Evolutionary conservation across 2,797 vertebrate species (phyloP).

Genomic region (Phrynocephalus guinanensis): DNA sequence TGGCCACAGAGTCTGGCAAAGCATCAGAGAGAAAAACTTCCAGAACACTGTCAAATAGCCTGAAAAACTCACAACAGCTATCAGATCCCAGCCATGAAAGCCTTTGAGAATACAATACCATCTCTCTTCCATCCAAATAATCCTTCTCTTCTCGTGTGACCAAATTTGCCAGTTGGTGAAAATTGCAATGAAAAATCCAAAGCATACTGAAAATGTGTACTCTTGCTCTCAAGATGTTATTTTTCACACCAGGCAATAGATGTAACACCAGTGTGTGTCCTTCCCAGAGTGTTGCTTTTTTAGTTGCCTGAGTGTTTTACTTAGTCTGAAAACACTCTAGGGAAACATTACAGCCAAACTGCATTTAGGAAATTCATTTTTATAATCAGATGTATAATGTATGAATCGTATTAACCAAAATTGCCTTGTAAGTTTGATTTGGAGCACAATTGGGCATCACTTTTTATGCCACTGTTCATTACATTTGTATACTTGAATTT

Average conservation of each 20-base stretch:
- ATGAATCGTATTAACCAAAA: slow-evolving; percentile 24
- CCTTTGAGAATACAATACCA: not conserved
- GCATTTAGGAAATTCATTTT: slow-evolving; percentile 24
- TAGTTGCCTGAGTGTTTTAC: not conserved
- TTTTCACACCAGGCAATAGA: slow-evolving; percentile 10
- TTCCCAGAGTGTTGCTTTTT: slow-evolving; percentile 22
- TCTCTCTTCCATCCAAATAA: not conserved
- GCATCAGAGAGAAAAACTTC: too few relatives aligned
- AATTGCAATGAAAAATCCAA: slow-evolving; percentile 2
- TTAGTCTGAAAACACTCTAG: not conserved
- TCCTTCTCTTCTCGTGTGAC: slow-evolving; percentile 4
- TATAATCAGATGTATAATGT: slow-evolving; percentile 31
- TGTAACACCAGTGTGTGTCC: slow-evolving; percentile 22
- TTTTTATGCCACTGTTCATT: slow-evolving; percentile 1
- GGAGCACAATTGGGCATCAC: not conserved
- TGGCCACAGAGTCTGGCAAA: too few relatives aligned
- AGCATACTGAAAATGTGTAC: slow-evolving; percentile 20
- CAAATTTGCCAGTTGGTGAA: not conserved
- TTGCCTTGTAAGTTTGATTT: slow-evolving; percentile 24
- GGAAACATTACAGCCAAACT: slow-evolving; percentile 22
- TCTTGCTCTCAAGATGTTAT: slow-evolving; percentile 21
- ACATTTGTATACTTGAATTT: slow-evolving; percentile 1
- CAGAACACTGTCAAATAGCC: too few relatives aligned
- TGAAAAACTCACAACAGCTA: too few relatives aligned
- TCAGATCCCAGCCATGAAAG: too few relatives aligned